phyloP scores from a whole-genome alignment of 1,140 invertebrate species.

The Drosophila truncata region DNA sequence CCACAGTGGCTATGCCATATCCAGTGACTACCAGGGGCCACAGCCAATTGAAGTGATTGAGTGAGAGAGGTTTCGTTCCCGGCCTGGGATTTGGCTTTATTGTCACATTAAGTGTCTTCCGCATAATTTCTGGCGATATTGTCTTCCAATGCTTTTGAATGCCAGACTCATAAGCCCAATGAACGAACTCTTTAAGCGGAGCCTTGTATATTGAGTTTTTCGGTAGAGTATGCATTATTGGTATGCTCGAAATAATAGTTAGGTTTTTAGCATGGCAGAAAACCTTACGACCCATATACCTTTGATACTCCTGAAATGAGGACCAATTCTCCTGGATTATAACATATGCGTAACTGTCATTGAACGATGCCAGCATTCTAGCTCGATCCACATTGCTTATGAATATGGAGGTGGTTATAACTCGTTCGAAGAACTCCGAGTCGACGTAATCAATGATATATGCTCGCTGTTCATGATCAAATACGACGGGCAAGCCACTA shows the following conservation, averaged over 20 bases:
- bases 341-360: slow-evolving; percentile 1
- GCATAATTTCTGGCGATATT: no score
- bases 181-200: not conserved
- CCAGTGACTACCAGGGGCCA: slow-evolving; percentile 17
- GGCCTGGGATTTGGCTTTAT: not conserved
- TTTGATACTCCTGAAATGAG: not conserved
- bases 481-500: no score
- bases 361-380: no score
- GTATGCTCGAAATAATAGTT: not conserved
- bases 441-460: not conserved
- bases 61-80: not conserved
- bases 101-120: not conserved
- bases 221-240: not conserved
- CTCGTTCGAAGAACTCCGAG: not conserved
- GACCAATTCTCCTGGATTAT: not conserved
- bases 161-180: not conserved
- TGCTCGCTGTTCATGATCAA: no score
- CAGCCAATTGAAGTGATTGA: slow-evolving; percentile 14
- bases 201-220: not conserved
- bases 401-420: no score
- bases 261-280: slow-evolving; percentile 7
- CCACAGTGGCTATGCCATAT: slow-evolving; percentile 14
- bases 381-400: not conserved
- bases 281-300: not conserved
- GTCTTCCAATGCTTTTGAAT: not conserved